Evolutionary conservation across 2,797 vertebrate species (phyloP).

Genomic region (Chlorospingus flavigularis): DNA sequence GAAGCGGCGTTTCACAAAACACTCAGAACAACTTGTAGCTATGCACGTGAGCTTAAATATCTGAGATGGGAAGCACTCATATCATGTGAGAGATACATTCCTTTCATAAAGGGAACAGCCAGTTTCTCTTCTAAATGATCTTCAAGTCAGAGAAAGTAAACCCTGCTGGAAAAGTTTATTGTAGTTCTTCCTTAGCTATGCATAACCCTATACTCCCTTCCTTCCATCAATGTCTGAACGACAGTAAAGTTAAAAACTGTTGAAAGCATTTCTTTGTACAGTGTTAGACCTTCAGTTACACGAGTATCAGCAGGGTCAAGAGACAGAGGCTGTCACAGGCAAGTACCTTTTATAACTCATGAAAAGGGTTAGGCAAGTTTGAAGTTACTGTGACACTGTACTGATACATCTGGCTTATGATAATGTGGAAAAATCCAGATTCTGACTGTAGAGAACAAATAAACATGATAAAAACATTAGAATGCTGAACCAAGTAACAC

Average conservation of each 20-base stretch:
- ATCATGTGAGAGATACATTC: background rate
- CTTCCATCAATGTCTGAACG: background rate
- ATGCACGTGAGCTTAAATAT: accelerated
- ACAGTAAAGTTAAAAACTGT: background rate
- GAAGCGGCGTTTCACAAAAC: accelerated
- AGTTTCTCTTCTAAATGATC: background rate
- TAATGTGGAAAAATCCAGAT: background rate
- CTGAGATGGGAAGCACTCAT: background rate
- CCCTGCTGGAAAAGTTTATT: background rate
- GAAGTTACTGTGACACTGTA: background rate
- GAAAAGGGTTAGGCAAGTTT: background rate
- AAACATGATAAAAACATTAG: background rate
- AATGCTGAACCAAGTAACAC: background rate
- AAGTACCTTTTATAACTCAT: background rate
- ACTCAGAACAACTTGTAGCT: background rate
- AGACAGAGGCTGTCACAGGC: background rate
- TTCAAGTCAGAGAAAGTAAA: background rate
- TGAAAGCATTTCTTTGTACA: background rate
- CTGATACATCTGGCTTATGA: background rate
- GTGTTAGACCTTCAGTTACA: background rate
- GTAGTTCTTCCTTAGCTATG: background rate
- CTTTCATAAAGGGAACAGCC: background rate
- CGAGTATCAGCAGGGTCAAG: background rate
- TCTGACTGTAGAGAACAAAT: background rate
- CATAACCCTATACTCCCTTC: background rate